phyloP scores from a whole-genome alignment of 2,888 invertebrate species.

The Panorpa germanica region DNA sequence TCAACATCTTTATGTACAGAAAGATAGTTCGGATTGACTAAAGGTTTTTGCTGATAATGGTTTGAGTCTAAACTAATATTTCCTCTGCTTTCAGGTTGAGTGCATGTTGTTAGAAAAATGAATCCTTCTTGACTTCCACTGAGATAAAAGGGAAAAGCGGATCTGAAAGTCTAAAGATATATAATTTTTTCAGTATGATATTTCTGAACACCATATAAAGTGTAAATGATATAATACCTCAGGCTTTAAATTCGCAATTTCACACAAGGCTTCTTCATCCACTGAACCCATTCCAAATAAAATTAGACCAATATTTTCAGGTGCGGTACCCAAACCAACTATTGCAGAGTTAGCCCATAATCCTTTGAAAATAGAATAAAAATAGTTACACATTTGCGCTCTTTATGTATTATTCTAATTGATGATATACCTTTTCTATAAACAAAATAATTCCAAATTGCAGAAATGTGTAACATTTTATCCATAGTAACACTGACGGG shows the following conservation, averaged over 20 bases:
- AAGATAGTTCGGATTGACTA: slow-evolving; percentile 60
- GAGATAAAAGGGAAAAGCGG: slow-evolving; percentile 43
- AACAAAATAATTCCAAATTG: slow-evolving; percentile 33
- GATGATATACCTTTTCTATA: slow-evolving; percentile 29
- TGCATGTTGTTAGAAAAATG: slow-evolving; percentile 40
- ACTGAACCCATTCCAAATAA: slow-evolving; percentile 49
- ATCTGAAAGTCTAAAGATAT: slow-evolving; percentile 33
- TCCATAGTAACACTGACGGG: slow-evolving; percentile 36
- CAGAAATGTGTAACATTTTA: slow-evolving; percentile 32
- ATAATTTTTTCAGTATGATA: slow-evolving; percentile 7
- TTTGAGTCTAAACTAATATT: slow-evolving; percentile 33
- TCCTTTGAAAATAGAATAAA: too few relatives aligned
- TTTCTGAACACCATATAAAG: slow-evolving; percentile 4
- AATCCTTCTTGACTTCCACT: slow-evolving; percentile 46
- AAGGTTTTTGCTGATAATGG: slow-evolving; percentile 37
- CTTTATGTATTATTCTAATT: too few relatives aligned
- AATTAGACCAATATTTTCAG: slow-evolving; percentile 30
- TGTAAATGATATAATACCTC: slow-evolving; percentile 23
- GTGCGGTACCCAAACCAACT: slow-evolving; percentile 32
- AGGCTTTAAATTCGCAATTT: slow-evolving; percentile 43
- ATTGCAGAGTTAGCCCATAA: slow-evolving; percentile 33
- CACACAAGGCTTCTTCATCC: slow-evolving; percentile 41
- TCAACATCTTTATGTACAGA: slow-evolving; percentile 35
- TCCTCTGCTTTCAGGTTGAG: slow-evolving; percentile 55
- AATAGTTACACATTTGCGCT: neutral